These are phyloP conservation scores for Propithecus perrieri DNA, from an alignment of 2,797 vertebrate genomes.

Conservation along the genomic window DNA sequence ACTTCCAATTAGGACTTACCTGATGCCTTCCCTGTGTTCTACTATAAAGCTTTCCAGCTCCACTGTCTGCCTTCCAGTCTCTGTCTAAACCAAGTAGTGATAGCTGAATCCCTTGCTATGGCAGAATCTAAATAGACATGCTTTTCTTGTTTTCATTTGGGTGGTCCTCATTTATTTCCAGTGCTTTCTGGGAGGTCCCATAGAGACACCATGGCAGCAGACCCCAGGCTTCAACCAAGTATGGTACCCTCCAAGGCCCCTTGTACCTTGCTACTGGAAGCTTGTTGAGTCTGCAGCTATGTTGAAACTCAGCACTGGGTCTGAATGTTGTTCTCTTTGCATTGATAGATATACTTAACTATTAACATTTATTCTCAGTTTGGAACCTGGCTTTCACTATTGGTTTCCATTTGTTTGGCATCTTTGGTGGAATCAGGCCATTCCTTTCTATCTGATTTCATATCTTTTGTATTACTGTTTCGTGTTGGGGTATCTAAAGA, in stretches of 20 bases:
- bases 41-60: neutral
- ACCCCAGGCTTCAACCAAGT: neutral
- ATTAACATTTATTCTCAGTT: neutral
- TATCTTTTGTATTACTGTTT: neutral
- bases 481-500: neutral
- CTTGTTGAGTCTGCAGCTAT: accelerated
- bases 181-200: neutral
- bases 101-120: neutral
- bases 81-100: neutral
- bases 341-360: neutral
- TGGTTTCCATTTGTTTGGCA: neutral
- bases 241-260: neutral
- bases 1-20: neutral
- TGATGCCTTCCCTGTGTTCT: neutral
- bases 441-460: neutral
- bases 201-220: neutral
- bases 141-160: neutral
- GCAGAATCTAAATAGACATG: neutral
- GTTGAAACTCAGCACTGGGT: accelerated
- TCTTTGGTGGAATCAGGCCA: neutral
- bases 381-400: neutral
- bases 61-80: neutral
- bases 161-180: neutral
- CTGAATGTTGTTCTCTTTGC: neutral
- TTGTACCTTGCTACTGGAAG: neutral